Base-by-base conservation (phyloP, 2,797 vertebrate genomes). In the Coilia nasus region DNA sequence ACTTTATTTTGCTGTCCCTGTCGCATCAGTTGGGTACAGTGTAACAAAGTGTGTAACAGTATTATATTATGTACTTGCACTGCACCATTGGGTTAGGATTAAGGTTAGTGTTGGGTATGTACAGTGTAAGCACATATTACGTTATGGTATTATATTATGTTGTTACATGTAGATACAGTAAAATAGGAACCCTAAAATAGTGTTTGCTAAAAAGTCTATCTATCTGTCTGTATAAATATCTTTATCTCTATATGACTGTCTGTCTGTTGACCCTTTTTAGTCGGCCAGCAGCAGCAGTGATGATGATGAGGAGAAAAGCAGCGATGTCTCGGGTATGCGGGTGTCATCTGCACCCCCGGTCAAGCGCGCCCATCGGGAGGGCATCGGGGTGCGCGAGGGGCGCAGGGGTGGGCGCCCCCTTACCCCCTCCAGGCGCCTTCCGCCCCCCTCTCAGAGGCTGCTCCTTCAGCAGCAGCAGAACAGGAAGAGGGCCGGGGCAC, bases 381-480 rank as follows among this genome's bases (percentile, higher is more conserved):
- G 93, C 47, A 93, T 93, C 1, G 92, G 93, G 21, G 92, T 92
- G 15, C 89, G 86, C 0, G 91, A 85, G 19, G 87, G 83, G 3
- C 23, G 56, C 17, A 91, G 83, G 78, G 84, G 83, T 85, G 90
- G 86, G 21, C 88, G 46, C 19, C 86, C 88, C 0, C 89, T 86
- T 54, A 86, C 90, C 17, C 90, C 87, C 0, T 92, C 93, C 25
- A 89, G 92, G 46, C 89, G 93, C 47, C 93, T 93, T 31, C 96
- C 94, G 0, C 95, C 96, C 14, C 95, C 96, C 57, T 96, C 95
- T 56, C 96, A 96, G 84, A 94, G 93, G 87, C 92, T 96, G 59
- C 88, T 96, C 60, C 92, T 96, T 47, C 95, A 96, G 87, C 95
- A 96, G 88, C 94, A 95, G 78, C 94, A 95, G 87, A 96, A 90